Evolutionary conservation across 2,797 vertebrate species (phyloP).

Genomic region (Tinamus major): DNA sequence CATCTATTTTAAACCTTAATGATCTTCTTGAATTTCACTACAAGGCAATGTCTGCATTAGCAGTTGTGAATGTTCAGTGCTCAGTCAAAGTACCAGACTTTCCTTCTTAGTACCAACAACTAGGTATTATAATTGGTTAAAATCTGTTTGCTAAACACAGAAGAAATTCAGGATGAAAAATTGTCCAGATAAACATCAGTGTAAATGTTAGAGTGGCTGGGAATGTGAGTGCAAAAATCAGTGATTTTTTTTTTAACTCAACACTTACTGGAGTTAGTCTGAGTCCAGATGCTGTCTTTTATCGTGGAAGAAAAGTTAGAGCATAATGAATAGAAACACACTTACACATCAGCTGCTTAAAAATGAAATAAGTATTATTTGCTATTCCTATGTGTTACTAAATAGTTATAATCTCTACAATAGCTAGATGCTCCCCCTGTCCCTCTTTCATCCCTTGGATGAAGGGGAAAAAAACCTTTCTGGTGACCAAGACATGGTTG

Average conservation of each 20-base stretch:
- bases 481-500: neutral
- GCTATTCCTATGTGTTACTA: neutral
- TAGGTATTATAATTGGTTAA: neutral
- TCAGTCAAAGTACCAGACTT: neutral
- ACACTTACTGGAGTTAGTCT: neutral
- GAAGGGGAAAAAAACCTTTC: rapidly evolving
- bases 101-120: neutral
- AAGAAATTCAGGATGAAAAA: neutral
- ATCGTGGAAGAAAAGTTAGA: neutral
- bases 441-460: neutral
- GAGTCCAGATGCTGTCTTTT: neutral
- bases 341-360: neutral
- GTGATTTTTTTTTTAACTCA: neutral
- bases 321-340: neutral
- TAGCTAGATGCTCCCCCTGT: neutral
- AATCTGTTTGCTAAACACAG: neutral
- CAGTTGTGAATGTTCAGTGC: neutral
- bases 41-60: neutral
- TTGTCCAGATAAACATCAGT: neutral
- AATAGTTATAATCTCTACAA: rapidly evolving
- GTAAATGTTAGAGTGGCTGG: neutral
- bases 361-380: neutral
- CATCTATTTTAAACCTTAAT: neutral
- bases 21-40: neutral
- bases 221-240: neutral